Conservation (phyloP, 1,140 invertebrate genomes). For the Metopolophium dirhodum region DNA sequence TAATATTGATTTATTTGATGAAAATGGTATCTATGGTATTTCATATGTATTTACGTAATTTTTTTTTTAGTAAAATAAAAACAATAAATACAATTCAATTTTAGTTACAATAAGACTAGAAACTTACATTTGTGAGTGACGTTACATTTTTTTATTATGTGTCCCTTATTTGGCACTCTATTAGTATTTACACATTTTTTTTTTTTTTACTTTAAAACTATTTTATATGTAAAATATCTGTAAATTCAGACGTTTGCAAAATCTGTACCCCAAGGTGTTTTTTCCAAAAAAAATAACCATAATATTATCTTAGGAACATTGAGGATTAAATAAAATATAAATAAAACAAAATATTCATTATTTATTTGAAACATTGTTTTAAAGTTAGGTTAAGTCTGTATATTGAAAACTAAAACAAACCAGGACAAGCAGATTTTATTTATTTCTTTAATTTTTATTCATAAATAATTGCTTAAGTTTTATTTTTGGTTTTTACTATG, state of each 20-base stretch:
- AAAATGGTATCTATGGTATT: background rate
- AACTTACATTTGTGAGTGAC: no score
- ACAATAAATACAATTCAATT: background rate
- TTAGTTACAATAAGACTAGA: no score
- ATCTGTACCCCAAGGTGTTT: background rate
- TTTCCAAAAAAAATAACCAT: no score
- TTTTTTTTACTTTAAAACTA: background rate
- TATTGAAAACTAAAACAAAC: background rate
- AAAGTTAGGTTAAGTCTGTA: background rate
- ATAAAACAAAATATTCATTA: background rate
- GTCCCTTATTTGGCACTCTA: background rate
- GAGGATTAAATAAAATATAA: background rate
- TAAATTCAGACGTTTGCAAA: background rate
- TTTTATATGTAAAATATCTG: background rate
- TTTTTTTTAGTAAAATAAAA: background rate
- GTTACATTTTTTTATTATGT: background rate
- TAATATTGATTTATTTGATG: background rate
- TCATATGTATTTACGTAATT: background rate
- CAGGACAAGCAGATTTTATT: background rate
- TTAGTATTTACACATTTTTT: background rate
- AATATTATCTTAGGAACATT: background rate
- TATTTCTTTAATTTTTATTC: conserved; percentile 3
- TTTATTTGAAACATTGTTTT: background rate
- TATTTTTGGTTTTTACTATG: background rate
- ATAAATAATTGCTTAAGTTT: background rate